phyloP scores from a whole-genome alignment of 2,797 vertebrate genomes.

The Margarornis squamiger region DNA sequence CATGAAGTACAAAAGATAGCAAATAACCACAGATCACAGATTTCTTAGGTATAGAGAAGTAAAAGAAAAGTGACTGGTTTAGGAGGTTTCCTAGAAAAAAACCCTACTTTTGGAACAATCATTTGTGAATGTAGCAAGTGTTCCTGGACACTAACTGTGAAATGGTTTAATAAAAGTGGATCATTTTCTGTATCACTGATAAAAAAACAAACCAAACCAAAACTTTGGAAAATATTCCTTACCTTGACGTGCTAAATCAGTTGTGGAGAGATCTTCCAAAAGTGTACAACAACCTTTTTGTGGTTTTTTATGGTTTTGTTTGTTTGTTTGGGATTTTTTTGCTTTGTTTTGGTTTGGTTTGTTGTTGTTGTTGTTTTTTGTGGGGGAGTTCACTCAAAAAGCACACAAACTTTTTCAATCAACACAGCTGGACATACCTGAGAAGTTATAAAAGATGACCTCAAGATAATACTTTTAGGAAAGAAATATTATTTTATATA shows the following conservation, averaged over 20 bases:
- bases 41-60: neutral
- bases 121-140: neutral
- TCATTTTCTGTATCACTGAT: neutral
- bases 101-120: accelerated
- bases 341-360: no score
- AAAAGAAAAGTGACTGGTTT: neutral
- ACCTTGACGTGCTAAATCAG: neutral
- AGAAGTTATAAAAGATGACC: neutral
- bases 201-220: neutral
- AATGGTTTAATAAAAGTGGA: neutral
- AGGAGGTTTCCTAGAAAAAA: neutral
- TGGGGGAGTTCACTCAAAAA: neutral
- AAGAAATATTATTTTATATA: neutral
- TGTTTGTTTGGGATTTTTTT: no score
- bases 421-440: neutral
- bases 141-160: neutral
- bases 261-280: neutral
- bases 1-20: neutral
- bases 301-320: neutral
- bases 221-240: neutral
- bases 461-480: neutral
- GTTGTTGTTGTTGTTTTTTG: no score
- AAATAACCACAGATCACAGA: neutral
- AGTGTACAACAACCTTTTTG: accelerated
- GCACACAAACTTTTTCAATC: neutral